Evolutionary conservation across 2,113 vertebrate species (phyloP).

Genomic region (Argyrosomus japonicus): DNA sequence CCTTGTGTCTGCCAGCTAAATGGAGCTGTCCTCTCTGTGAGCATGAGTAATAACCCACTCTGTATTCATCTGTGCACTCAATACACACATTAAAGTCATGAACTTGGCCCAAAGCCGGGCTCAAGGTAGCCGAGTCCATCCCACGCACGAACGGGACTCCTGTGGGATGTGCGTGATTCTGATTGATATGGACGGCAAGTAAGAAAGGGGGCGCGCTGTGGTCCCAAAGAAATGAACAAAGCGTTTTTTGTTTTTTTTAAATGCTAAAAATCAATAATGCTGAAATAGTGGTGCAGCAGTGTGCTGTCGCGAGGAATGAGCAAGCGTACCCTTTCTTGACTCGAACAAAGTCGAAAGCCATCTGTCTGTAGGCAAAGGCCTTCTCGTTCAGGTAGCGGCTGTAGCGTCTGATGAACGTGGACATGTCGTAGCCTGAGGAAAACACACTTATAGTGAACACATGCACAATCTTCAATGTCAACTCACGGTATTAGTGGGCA

Average conservation of each 20-base stretch:
- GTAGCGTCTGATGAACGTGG: slow-evolving; percentile 98
- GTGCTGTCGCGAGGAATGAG: not conserved
- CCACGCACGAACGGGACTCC: not conserved
- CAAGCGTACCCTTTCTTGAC: slow-evolving; percentile 95
- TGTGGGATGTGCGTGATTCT: slow-evolving; percentile 29
- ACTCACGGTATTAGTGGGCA: not conserved
- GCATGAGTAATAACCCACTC: slow-evolving; percentile 48
- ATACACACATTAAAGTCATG: slow-evolving; percentile 15
- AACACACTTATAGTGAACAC: slow-evolving; percentile 45
- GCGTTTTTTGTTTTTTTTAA: not conserved
- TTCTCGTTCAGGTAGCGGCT: slow-evolving; percentile 98
- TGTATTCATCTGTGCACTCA: slow-evolving; percentile 48
- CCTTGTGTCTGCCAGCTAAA: slow-evolving; percentile 52
- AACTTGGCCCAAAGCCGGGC: slow-evolving; percentile 10
- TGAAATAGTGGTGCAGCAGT: slow-evolving; percentile 8
- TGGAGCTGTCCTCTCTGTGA: slow-evolving; percentile 31
- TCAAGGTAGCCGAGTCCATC: slow-evolving; percentile 20
- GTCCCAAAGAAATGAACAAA: slow-evolving; percentile 1
- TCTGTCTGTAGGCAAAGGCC: slow-evolving; percentile 98
- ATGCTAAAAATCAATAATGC: not conserved
- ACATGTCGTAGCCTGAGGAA: slow-evolving; percentile 95
- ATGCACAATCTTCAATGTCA: slow-evolving; percentile 19
- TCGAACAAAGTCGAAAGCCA: slow-evolving; percentile 97
- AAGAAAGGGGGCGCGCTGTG: not conserved
- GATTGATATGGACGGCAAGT: not conserved